Conservation (phyloP, 2,113 vertebrate genomes). For the Halichoeres trimaculatus region DNA sequence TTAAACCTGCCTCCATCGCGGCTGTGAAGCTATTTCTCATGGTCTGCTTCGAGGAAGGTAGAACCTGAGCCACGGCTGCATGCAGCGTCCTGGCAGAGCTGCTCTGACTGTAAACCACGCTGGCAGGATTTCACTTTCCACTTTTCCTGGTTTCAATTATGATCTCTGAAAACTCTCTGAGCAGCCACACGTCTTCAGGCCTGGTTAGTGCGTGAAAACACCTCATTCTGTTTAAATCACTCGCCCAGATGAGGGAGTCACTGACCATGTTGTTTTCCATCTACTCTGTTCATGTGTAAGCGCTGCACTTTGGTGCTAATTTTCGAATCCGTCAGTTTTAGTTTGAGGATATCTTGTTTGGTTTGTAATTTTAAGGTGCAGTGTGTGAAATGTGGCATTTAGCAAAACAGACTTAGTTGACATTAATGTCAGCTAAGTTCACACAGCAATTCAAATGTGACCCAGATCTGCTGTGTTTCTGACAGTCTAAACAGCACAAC, state of each 20-base stretch:
- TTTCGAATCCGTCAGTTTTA: not conserved
- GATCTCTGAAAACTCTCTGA: conserved; percentile 35
- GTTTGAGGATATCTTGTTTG: not conserved
- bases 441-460: no score
- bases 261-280: no score
- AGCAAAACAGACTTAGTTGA: no score
- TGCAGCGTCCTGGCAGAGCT: conserved; percentile 47
- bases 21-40: conserved; percentile 34
- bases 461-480: no score
- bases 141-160: conserved; percentile 65
- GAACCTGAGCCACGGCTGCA: conserved; percentile 13
- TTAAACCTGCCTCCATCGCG: conserved; percentile 31
- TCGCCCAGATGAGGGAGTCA: no score
- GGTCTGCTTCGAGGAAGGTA: conserved; percentile 53
- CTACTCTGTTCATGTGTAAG: not conserved
- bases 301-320: not conserved
- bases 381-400: no score
- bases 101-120: conserved; percentile 58
- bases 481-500: no score
- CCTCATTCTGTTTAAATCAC: not conserved
- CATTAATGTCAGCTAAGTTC: no score
- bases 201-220: conserved; percentile 9
- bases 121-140: conserved; percentile 56
- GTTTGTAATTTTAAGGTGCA: not conserved
- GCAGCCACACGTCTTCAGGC: conserved; percentile 21